Base-by-base conservation (phyloP, 2,113 vertebrate species). In the Thryonomys swinderianus region DNA sequence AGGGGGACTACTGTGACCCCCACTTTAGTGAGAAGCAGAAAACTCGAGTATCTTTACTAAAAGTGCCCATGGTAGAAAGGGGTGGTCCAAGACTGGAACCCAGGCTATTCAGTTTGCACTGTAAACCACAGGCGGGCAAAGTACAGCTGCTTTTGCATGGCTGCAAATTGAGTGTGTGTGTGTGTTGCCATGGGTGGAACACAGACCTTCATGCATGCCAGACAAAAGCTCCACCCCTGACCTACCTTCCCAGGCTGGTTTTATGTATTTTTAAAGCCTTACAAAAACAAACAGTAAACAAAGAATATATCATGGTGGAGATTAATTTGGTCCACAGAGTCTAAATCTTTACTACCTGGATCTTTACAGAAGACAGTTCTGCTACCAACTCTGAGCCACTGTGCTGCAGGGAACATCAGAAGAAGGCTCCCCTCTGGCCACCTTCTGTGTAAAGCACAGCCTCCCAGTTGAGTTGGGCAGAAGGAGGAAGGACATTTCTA, bases 351-450 rank as follows among this genome's bases (percentile, higher is more conserved):
- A 18, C 23, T 66, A 1, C 10, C 45, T 37, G n/a, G 13, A 9
- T 23, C 64, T 79, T 87, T n/a, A 21, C 0, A 40, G 14, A 34
- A 53, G 62, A 71, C 34, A 17, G 25, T 40, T 18, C 25, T 1
- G 2, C 12, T 20, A 18, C 37, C 20, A 48, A 20, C 74, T 37
- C 85, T 61, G 40, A 61, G 17, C 34, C 13, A 5, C 11, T 30
- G 0, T 42, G 16, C 27, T 23, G 2, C 0, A 6, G 1, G 67
- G 48, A 34, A n/a, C 12, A 1, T 14, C 8, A 1, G 32, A 6
- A 1, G 23, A 64, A 37, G 13, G 5, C 23, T 45, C 0, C 7
- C 30, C 30, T 55, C 61, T 20, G 5, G 34, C 18, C 32, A 8
- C 27, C 32, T 82, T 40, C 30, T 42, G 0, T 30, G 32, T 1